phyloP scores from a whole-genome alignment of 1,140 invertebrate species.

The Cardiocondyla obscurior region DNA sequence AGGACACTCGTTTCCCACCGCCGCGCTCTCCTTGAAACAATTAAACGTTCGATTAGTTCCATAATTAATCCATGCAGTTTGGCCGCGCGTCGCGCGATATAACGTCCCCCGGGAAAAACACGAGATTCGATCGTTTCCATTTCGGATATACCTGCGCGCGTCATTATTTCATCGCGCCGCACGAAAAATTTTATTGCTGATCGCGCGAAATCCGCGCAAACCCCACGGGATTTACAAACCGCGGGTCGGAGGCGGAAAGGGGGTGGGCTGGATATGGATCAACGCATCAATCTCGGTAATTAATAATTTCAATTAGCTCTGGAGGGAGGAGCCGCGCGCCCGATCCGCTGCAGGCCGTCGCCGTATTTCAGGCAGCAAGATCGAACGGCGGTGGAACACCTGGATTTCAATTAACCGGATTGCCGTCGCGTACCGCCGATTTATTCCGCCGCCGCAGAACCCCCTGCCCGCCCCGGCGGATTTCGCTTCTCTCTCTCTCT shows the following conservation, averaged over 20 bases:
- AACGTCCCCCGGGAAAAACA: neutral
- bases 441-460: constrained; percentile 10
- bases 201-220: neutral
- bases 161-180: neutral
- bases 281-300: constrained; percentile 57
- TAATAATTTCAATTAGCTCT: constrained; percentile 66
- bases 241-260: neutral
- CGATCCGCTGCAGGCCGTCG: constrained; percentile 8
- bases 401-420: constrained; percentile 70
- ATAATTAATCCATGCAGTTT: constrained; percentile 10
- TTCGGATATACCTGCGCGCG: neutral
- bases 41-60: constrained; percentile 5
- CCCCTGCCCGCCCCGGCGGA: neutral
- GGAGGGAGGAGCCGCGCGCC: neutral
- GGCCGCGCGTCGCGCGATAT: too few species aligned
- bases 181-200: constrained; percentile 28
- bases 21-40: neutral
- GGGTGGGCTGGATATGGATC: neutral
- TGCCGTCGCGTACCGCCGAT: constrained; percentile 58
- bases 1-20: neutral
- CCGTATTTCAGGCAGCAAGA: constrained; percentile 45
- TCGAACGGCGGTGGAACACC: constrained; percentile 37
- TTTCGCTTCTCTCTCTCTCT: too few species aligned
- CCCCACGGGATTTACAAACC: neutral
- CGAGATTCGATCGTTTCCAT: neutral